Base-by-base conservation (phyloP, 2,888 invertebrate species). In the Nephrotoma flavescens region DNA sequence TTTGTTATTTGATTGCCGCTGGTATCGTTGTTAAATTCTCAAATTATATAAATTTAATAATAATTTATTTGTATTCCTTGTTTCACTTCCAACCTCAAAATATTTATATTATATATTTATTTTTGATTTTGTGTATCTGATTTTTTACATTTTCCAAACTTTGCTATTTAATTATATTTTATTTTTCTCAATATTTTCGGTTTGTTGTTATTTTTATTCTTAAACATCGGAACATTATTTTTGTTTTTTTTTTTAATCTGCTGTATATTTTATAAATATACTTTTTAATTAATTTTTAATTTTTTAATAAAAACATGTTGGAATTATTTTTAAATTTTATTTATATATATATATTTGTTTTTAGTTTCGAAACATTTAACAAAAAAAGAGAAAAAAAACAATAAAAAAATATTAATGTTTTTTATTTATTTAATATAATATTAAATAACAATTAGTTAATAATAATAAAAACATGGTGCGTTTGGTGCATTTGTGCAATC, bases 401-500 rank as follows among this genome's bases (percentile, higher is more conserved):
- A 71, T 71, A 15, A 52, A 52, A 31, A 52, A 52, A 15, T 52
- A 31, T 15, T 52, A 15, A 71, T 71, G 31, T 44, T 11, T 71
- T 9, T 71, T 71, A 31, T 71, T 71, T 71, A 71, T 71, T 71
- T 71, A 71, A 71, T 71, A 71, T 71, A 31, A 71, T 71, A 71
- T 71, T 71, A 71, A 71, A 71, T 71, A 71, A 71, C 71, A 71
- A 71, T 71, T 71, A 71, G 71, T 71, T 71, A 71, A 71, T 71
- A 47, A 12, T 47, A 47, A 12, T 9, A 31, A 57, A 71, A 71
- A 71, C 71, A 42, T 57, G 86, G 87, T 87, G 87, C 87, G 45
- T 44, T 86, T 86, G 85, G 85, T 86, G 85, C 85, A 44, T 86
- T 41, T 85, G 57, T 86, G 87, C 86, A 86, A 87, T 87, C 87